Conservation (phyloP, 2,888 invertebrate genomes). For the Ormyrus pomaceus region DNA sequence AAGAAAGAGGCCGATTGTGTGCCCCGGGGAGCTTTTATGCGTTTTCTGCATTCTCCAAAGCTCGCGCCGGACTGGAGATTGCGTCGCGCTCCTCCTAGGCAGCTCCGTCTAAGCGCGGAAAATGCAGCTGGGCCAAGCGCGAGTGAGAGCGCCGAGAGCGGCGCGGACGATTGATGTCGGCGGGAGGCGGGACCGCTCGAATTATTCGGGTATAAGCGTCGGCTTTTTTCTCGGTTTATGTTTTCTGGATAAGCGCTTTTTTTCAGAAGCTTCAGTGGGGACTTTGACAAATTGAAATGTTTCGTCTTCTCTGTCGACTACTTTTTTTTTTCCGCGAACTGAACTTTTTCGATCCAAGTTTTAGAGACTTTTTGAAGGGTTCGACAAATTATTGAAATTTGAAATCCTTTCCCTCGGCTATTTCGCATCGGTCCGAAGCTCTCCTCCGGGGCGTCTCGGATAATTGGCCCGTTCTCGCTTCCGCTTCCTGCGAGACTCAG, state of each 20-base stretch:
- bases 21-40: neutral
- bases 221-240: neutral
- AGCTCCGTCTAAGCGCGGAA: no score
- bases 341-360: neutral
- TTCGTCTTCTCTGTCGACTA: neutral
- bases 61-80: neutral
- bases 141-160: neutral
- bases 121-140: neutral
- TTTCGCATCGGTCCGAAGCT: no score
- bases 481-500: no score
- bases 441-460: no score
- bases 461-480: no score
- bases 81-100: no score
- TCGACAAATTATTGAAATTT: conserved; percentile 1
- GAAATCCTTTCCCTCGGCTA: neutral
- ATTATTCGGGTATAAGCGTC: conserved; percentile 11
- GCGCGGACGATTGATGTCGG: conserved; percentile 34
- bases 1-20: conserved; percentile 19
- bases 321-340: neutral
- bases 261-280: neutral
- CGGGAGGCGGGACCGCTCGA: conserved; percentile 14
- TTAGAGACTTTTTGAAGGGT: neutral
- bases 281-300: conserved; percentile 46
- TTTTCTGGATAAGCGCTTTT: conserved; percentile 31
- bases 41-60: neutral